Evolutionary conservation across 2,797 vertebrate genomes (phyloP).

Genomic region (Clarias fuscus): DNA sequence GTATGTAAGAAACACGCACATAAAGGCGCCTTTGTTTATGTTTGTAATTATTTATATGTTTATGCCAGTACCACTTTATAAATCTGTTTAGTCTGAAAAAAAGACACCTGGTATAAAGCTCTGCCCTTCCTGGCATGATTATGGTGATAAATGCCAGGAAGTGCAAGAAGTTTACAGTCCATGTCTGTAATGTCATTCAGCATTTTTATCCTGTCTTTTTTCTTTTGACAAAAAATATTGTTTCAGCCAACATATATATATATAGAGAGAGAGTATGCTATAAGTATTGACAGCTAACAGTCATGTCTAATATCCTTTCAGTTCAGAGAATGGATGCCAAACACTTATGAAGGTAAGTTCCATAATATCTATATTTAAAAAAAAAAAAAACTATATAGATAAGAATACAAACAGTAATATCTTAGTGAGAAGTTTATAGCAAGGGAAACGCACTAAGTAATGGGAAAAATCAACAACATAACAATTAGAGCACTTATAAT

Average conservation of each 20-base stretch:
- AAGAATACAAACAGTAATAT: constrained; percentile 43
- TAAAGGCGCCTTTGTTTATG: not conserved
- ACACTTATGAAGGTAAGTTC: constrained; percentile 71
- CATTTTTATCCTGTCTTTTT: not conserved
- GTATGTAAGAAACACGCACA: constrained; percentile 59
- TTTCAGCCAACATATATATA: not conserved
- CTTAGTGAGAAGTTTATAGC: constrained; percentile 27
- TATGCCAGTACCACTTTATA: not conserved
- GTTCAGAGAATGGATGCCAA: constrained; percentile 76
- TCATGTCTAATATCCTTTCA: constrained; percentile 53
- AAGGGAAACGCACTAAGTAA: constrained; percentile 34
- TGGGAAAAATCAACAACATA: constrained; percentile 57
- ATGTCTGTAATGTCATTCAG: not conserved
- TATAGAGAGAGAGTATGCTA: not conserved
- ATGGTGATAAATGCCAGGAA: not conserved
- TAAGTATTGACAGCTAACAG: not conserved
- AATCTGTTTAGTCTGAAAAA: not conserved
- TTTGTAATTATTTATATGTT: not conserved
- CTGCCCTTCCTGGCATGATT: no score
- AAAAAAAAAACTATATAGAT: constrained; percentile 22
- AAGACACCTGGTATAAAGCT: no score
- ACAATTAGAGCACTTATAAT: constrained; percentile 3
- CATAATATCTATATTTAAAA: constrained; percentile 13
- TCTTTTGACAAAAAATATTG: not conserved
- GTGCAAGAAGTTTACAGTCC: not conserved